phyloP scores from a whole-genome alignment of 2,888 invertebrate species.

The Strigamia maritima region DNA sequence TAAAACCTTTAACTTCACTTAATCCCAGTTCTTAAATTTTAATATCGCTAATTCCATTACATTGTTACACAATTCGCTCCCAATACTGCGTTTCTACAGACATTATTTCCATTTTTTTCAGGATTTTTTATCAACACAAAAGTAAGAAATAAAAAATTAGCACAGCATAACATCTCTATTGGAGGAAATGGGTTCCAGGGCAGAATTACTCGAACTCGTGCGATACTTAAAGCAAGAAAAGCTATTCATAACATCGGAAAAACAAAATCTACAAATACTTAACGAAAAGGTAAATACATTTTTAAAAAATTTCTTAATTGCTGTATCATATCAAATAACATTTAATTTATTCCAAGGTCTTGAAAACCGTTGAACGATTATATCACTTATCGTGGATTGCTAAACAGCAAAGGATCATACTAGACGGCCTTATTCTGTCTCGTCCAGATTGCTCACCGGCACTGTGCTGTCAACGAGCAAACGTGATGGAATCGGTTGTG shows the following conservation, averaged over 20 bases:
- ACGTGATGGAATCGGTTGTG: slow-evolving; percentile 61
- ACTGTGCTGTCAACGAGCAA: slow-evolving; percentile 69
- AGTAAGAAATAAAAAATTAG: background rate
- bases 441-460: slow-evolving; percentile 72
- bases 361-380: slow-evolving; percentile 59
- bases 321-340: background rate
- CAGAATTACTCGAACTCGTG: slow-evolving; percentile 63
- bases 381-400: slow-evolving; percentile 81
- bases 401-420: slow-evolving; percentile 77
- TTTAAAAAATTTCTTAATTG: background rate
- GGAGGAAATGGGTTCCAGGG: slow-evolving; percentile 39
- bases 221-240: slow-evolving; percentile 76
- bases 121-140: background rate
- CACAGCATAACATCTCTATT: background rate
- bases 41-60: background rate
- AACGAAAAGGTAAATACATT: slow-evolving; percentile 51
- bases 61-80: background rate
- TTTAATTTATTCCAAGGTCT: slow-evolving; percentile 52
- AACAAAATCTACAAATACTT: slow-evolving; percentile 61
- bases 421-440: slow-evolving; percentile 71
- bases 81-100: too few relatives aligned
- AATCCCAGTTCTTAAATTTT: too few relatives aligned
- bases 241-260: slow-evolving; percentile 80
- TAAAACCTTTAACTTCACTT: too few relatives aligned
- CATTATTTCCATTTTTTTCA: background rate